Base-by-base conservation (phyloP, 2,888 invertebrate genomes). In the Disparrhopalites patrizii region DNA sequence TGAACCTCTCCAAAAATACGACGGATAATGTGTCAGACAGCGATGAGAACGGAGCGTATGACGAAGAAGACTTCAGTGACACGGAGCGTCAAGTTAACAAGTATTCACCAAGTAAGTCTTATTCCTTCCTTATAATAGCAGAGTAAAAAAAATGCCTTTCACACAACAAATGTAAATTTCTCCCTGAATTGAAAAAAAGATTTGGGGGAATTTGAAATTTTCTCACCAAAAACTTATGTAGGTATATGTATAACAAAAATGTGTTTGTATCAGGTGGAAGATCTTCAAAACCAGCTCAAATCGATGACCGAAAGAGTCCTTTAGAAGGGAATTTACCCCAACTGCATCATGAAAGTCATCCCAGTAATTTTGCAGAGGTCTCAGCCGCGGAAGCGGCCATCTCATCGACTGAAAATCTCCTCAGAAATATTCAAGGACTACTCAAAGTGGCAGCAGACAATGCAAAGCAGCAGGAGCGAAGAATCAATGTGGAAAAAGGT, bases 401-500 rank as follows among this genome's bases (percentile, higher is more conserved):
- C 76, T 91, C 91, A 73, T 93, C 93, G 77, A 93, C 95, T 67
- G 95, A 96, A 82, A 94, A 93, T 68, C 84, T 96, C 74, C 86
- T 96, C 75, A 85, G 95, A 78, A 96, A 96, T 81, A 96, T 97
- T 78, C 95, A 96, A 81, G 94, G 95, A 62, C 85, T 96, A 72
- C 86, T 96, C 71, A 95, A 96, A 81, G 94, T 96, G 69, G 96
- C 96, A n/a, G 94, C 94, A 1, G 95, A 96, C 81, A 95, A 95
- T 81, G 94, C 95, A 63, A 86, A 95, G 76, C 94, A 95, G 78
- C 94, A 95, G 81, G 96, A 97, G 81, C 84, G 94, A 75, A 94
- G 96, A 82, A 90, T 93, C 81, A 92, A 89, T 84, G 91, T 93
- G 81, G 96, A 96, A 82, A 95, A 94, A 90, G 93, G 96, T 96